These are phyloP conservation scores for Dicranocentrus wangi DNA, from an alignment of 2,888 invertebrate genomes.

Conservation along the genomic window DNA sequence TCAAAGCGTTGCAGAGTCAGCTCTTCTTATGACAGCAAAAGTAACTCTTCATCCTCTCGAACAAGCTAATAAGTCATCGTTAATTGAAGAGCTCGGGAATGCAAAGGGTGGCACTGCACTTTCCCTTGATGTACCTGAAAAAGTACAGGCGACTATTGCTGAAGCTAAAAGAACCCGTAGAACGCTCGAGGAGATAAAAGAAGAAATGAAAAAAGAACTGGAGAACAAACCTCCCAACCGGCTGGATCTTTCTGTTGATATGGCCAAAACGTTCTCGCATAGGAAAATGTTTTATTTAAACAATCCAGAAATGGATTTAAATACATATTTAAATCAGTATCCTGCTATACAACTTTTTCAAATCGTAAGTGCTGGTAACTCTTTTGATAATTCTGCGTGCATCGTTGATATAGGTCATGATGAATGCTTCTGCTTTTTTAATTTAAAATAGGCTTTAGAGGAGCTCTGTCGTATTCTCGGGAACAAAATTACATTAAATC, in stretches of 20 bases:
- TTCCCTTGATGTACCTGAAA: no score
- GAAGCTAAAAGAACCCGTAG: no score
- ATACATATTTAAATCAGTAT: background rate
- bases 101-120: no score
- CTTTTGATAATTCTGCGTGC: background rate
- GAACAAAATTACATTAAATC: background rate
- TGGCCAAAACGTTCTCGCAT: background rate
- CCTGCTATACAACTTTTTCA: slow-evolving; percentile 13
- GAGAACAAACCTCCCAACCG: slow-evolving; percentile 3
- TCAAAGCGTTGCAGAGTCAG: background rate
- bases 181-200: no score
- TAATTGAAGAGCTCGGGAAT: no score
- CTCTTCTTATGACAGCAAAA: no score
- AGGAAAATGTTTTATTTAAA: background rate
- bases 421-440: background rate
- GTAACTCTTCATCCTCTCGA: no score
- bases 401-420: background rate
- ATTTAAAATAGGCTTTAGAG: slow-evolving; percentile 12
- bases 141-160: no score
- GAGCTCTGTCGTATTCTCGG: background rate
- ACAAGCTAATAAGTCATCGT: no score
- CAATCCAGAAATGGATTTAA: background rate
- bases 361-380: slow-evolving; percentile 12
- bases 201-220: background rate
- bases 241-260: background rate